phyloP scores from a whole-genome alignment of 2,888 invertebrate species.

The Rhagonycha fulva region DNA sequence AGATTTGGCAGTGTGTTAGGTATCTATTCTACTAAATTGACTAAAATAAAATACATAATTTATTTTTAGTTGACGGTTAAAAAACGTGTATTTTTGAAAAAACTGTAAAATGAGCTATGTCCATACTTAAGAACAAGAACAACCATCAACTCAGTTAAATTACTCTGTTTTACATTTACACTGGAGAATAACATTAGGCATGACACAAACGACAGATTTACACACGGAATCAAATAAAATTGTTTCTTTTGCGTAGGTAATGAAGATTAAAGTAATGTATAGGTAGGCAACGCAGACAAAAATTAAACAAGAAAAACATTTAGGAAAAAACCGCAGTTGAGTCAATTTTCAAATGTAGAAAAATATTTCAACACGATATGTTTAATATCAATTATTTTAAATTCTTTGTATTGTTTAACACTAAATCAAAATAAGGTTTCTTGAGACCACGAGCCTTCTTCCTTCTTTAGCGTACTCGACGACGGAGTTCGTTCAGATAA shows the following conservation, averaged over 20 bases:
- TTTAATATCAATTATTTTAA: conserved; percentile 18
- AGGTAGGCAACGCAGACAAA: conserved; percentile 13
- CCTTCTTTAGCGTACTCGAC: conserved; percentile 50
- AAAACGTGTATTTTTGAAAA: not conserved
- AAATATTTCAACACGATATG: conserved; percentile 31
- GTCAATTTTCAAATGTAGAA: conserved; percentile 26
- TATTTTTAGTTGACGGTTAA: too few species aligned
- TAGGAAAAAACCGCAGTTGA: conserved; percentile 9
- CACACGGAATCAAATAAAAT: not conserved
- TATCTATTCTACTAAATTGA: not conserved
- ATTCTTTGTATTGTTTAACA: conserved; percentile 18
- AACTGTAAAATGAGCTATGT: not conserved
- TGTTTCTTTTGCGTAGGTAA: not conserved
- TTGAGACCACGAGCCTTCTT: conserved; percentile 68
- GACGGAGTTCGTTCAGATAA: conserved; percentile 48
- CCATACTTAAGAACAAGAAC: not conserved
- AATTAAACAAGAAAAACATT: conserved; percentile 12
- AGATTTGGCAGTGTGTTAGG: not conserved
- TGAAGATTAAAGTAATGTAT: not conserved
- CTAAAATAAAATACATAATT: not conserved
- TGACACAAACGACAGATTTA: conserved; percentile 1
- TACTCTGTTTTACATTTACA: not conserved
- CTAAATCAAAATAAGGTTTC: conserved; percentile 75
- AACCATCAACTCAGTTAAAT: not conserved
- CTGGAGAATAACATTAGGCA: not conserved